Percentiles rank a stretch among this genome's conserved stretches.
Evolutionary conservation across 2,797 vertebrate genomes (phyloP).

Genomic region (Myripristis jacobus): DNA sequence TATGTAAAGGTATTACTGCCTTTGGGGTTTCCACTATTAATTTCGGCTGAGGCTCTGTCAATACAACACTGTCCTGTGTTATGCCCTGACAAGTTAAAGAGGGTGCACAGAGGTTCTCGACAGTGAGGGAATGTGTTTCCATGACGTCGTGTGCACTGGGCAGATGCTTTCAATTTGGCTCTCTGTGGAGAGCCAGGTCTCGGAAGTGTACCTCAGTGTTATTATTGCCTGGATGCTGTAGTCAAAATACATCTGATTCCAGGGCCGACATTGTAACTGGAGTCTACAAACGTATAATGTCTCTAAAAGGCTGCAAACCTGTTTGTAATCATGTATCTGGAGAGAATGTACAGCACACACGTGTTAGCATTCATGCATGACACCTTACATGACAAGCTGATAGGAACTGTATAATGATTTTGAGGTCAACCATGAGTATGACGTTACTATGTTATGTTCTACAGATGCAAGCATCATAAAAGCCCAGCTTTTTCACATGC

Average conservation of each 20-base stretch:
- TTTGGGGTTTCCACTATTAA: constrained; percentile 1
- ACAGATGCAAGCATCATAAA: constrained; percentile 29
- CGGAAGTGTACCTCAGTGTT: constrained; percentile 74
- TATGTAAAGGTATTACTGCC: constrained; percentile 24
- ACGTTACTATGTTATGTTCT: constrained; percentile 34
- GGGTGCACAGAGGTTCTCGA: constrained; percentile 55
- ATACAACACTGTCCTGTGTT: constrained; percentile 22
- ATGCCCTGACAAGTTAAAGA: constrained; percentile 40
- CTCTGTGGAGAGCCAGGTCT: constrained; percentile 60
- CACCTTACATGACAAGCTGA: constrained; percentile 56
- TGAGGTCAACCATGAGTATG: constrained; percentile 22
- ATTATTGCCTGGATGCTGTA: constrained; percentile 68
- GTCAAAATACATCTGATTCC: constrained; percentile 72
- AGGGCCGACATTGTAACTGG: constrained; percentile 55
- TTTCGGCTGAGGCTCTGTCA: constrained; percentile 19
- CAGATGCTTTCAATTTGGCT: constrained; percentile 80
- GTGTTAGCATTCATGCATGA: constrained; percentile 51
- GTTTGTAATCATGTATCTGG: constrained; percentile 65
- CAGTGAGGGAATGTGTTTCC: constrained; percentile 67
- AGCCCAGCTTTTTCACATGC: neutral
- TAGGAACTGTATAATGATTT: constrained; percentile 32
- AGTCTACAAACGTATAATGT: constrained; percentile 41
- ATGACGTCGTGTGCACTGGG: constrained; percentile 66
- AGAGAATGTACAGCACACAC: constrained; percentile 40
- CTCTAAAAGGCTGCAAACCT: constrained; percentile 31